phyloP scores from a whole-genome alignment of 2,113 vertebrate genomes.

The Leiothrix lutea region DNA sequence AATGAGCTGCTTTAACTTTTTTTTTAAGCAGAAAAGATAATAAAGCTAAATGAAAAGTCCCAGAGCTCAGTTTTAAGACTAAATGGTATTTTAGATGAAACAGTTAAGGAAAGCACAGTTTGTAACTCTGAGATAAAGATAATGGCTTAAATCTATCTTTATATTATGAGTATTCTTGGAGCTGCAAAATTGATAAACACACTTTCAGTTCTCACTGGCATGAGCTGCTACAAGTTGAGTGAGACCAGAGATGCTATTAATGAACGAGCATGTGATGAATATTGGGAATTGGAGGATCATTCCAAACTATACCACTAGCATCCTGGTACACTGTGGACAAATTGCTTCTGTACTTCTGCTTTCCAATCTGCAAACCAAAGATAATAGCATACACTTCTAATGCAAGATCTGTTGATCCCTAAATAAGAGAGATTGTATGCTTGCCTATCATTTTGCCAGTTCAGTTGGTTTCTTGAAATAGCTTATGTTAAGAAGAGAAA shows the following conservation, averaged over 20 bases:
- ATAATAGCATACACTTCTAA: neutral
- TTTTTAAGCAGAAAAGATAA: conserved; percentile 43
- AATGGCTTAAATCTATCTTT: conserved; percentile 5
- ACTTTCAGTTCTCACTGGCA: neutral
- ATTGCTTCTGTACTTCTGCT: neutral
- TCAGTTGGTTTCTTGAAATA: neutral
- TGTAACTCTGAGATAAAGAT: conserved; percentile 2
- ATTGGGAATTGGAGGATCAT: neutral
- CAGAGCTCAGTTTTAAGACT: conserved; percentile 24
- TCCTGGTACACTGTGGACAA: neutral
- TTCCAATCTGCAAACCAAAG: neutral
- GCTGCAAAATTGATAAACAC: neutral
- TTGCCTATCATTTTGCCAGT: neutral
- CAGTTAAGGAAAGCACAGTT: conserved; percentile 27
- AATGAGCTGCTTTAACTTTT: conserved; percentile 31
- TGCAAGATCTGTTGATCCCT: neutral
- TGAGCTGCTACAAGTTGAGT: neutral
- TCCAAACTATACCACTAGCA: neutral
- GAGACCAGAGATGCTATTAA: neutral
- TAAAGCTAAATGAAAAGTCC: conserved; percentile 56
- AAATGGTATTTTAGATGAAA: conserved; percentile 37
- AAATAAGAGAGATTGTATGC: neutral
- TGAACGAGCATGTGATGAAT: neutral
- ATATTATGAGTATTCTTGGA: neutral
- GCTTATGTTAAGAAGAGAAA: neutral